Evolutionary conservation across 2,888 invertebrate genomes (phyloP).

Genomic region (Andrena chrysosceles): DNA sequence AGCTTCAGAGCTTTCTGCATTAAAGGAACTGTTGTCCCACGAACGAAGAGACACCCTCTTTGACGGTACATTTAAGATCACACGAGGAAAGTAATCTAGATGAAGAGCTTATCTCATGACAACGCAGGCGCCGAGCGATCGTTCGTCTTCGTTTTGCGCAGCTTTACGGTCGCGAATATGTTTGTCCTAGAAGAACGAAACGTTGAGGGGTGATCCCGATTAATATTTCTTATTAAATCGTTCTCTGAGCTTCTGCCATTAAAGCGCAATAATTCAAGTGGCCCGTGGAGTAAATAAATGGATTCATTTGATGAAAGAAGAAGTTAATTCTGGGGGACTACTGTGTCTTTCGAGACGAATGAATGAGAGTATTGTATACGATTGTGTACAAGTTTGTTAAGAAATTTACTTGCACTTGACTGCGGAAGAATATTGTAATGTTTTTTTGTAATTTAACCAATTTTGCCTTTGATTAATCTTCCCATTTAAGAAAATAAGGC

Average conservation of each 20-base stretch:
- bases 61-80: conserved; percentile 42
- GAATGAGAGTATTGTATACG: too few species aligned
- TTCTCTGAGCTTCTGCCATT: background rate
- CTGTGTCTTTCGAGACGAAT: too few species aligned
- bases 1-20: conserved; percentile 27
- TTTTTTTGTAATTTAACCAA: too few species aligned
- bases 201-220: conserved; percentile 15
- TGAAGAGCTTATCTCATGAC: conserved; percentile 78
- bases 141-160: conserved; percentile 94
- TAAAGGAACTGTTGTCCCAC: conserved; percentile 63
- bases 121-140: conserved; percentile 92
- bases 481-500: too few species aligned
- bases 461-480: too few species aligned
- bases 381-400: too few species aligned
- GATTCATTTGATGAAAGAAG: too few species aligned
- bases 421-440: too few species aligned
- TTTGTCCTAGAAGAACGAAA: conserved; percentile 89
- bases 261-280: conserved; percentile 3
- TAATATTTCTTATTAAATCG: background rate
- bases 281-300: background rate
- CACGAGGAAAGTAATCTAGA: conserved; percentile 59
- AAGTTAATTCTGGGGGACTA: too few species aligned
- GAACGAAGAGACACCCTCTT: conserved; percentile 57
- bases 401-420: too few species aligned
- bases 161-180: conserved; percentile 95